Base-by-base conservation (phyloP, 1,140 invertebrate species). In the Ceratosolen fusciceps region DNA sequence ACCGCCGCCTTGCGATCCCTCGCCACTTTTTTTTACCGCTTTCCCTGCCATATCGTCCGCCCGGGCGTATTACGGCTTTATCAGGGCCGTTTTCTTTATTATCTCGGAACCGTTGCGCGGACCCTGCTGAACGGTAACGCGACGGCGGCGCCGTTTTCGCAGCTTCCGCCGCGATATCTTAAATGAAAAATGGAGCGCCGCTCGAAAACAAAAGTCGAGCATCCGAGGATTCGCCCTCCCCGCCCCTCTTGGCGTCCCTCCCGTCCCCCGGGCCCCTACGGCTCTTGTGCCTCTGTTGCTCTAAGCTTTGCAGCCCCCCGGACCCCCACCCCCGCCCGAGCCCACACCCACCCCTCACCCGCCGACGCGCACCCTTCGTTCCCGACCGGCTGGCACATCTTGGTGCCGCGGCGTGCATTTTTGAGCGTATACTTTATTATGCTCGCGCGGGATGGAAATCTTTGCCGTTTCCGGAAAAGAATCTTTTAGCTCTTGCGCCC, bases 111-210 rank as follows among this genome's bases (percentile, higher is more conserved):
- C 58, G 26, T 65, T 34, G 29, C 77, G 34, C 0, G 9, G 31
- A 49, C 65, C 62, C 14, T 16, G 67, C 52, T 2, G 52, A 26
- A 29, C 58, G 60, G 65, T 71, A 77, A 71, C 60, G 47, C 62
- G 67, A 58, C 47, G 70, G 65, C 37, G 67, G 65, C 37, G 67
- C 10, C 37, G 72, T 74, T 62, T 60, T 43, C 56, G 54, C 56
- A 24, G 56, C 14, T 31, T 19, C 31, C 8, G 19, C 16, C 47
- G 60, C 29, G 67, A 60, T 71, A 77, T 77, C 67, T 21, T 7
- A 43, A 77, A 71, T 71, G 67, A 77, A 77, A 77, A 77, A 77
- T 70, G 67, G 49, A 58, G 29, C 39, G 47, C 31, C 24, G 65
- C n/a, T 26, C 29, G 39, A 68, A 70, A 77, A 77, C 67, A 77